A percentile compares a stretch with the other conserved stretches of the same genome.
These are phyloP conservation scores for Idaea dimidiata DNA, from an alignment of 2,888 invertebrate genomes.

Conservation along the genomic window DNA sequence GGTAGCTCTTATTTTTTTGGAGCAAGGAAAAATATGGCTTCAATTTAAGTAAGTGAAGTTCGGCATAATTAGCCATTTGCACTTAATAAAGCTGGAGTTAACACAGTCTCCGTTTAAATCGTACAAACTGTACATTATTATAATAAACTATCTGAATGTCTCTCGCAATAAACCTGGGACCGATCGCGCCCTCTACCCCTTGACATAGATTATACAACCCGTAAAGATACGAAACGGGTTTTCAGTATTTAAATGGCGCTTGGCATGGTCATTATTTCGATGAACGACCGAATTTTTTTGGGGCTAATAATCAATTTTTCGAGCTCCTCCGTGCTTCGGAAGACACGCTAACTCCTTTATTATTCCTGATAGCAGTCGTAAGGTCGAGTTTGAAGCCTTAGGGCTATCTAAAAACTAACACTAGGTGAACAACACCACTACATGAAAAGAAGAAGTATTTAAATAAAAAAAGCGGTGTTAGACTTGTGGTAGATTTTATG, in stretches of 20 bases:
- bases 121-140: background rate
- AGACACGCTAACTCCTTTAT: too few relatives aligned
- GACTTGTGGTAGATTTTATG: too few relatives aligned
- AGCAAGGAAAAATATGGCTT: background rate
- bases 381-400: too few relatives aligned
- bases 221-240: background rate
- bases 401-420: too few relatives aligned
- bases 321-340: too few relatives aligned
- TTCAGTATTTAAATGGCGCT: background rate
- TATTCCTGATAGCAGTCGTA: too few relatives aligned
- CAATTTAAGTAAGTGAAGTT: background rate
- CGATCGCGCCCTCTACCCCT: constrained; percentile 2
- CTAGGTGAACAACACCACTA: too few relatives aligned
- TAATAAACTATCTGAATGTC: background rate
- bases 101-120: background rate
- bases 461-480: too few relatives aligned
- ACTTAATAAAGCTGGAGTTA: background rate
- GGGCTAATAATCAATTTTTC: too few relatives aligned
- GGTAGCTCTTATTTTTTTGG: background rate
- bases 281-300: too few relatives aligned
- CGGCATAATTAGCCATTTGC: background rate
- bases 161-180: background rate
- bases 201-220: background rate
- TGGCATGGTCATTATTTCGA: too few relatives aligned
- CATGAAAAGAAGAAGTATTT: too few relatives aligned